Evolutionary conservation across 1,140 invertebrate genomes (phyloP).

Genomic region (Bombus balteatus): DNA sequence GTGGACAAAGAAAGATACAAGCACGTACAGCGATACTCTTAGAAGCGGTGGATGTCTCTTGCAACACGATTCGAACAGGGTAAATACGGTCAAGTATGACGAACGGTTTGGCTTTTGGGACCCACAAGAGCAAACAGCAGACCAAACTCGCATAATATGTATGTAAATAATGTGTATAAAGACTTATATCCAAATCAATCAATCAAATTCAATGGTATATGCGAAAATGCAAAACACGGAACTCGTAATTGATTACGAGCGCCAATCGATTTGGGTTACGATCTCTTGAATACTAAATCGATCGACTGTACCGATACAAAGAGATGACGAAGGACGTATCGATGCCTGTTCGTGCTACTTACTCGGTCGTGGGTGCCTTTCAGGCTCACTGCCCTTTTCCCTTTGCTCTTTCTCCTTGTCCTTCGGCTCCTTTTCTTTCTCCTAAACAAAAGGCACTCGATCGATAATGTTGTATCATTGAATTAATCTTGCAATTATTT

Average conservation of each 20-base stretch:
- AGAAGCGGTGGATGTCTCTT: slow-evolving; percentile 62
- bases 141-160: slow-evolving; percentile 56
- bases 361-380: slow-evolving; percentile 82
- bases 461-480: not conserved
- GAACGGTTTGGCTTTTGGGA: slow-evolving; percentile 59
- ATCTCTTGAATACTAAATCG: slow-evolving; percentile 45
- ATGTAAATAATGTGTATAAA: not conserved
- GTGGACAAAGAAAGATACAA: not conserved
- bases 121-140: slow-evolving; percentile 68
- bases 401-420: slow-evolving; percentile 77
- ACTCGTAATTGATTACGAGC: slow-evolving; percentile 58
- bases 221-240: slow-evolving; percentile 69
- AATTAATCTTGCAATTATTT: not conserved
- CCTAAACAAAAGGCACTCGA: slow-evolving; percentile 55
- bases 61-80: slow-evolving; percentile 42
- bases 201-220: slow-evolving; percentile 62
- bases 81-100: slow-evolving; percentile 51
- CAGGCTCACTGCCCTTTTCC: slow-evolving; percentile 76
- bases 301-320: slow-evolving; percentile 39
- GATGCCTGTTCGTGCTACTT: slow-evolving; percentile 70
- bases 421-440: slow-evolving; percentile 77
- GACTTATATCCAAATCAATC: slow-evolving; percentile 44
- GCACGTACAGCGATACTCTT: not conserved
- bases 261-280: slow-evolving; percentile 56
- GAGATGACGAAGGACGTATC: slow-evolving; percentile 20